Percentiles rank a stretch among this genome's conserved stretches.
These are phyloP conservation scores for Blera fallax DNA, from an alignment of 2,888 invertebrate species.

Conservation along the genomic window DNA sequence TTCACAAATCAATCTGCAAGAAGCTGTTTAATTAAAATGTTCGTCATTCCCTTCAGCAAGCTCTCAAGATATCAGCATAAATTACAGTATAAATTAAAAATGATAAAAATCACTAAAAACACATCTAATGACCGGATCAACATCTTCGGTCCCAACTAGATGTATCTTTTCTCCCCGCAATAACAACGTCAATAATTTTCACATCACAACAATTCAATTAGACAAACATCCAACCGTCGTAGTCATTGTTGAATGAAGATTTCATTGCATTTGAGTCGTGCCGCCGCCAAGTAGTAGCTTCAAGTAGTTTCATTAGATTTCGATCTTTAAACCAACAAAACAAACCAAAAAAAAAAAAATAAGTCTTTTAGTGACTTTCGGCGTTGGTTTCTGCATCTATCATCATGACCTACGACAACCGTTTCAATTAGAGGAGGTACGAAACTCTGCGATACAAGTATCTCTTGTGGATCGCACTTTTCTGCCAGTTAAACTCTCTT, in stretches of 20 bases:
- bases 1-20: too few species aligned
- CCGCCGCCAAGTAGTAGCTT: conserved; percentile 48
- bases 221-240: conserved; percentile 28
- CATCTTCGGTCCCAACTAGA: background rate
- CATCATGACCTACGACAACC: conserved; percentile 69
- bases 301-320: conserved; percentile 48
- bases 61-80: background rate
- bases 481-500: background rate
- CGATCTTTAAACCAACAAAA: conserved; percentile 13
- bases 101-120: conserved; percentile 43
- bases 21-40: background rate
- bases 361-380: conserved; percentile 57
- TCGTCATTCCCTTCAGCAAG: background rate
- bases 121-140: conserved; percentile 42
- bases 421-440: conserved; percentile 50
- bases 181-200: conserved; percentile 53
- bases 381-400: conserved; percentile 47
- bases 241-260: conserved; percentile 26
- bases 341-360: background rate
- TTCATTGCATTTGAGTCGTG: conserved; percentile 32
- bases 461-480: conserved; percentile 29
- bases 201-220: conserved; percentile 67
- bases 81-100: background rate
- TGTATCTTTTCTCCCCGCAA: background rate
- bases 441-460: background rate